phyloP scores from a whole-genome alignment of 2,888 invertebrate genomes.

The Polydrusus pterygomalis region DNA sequence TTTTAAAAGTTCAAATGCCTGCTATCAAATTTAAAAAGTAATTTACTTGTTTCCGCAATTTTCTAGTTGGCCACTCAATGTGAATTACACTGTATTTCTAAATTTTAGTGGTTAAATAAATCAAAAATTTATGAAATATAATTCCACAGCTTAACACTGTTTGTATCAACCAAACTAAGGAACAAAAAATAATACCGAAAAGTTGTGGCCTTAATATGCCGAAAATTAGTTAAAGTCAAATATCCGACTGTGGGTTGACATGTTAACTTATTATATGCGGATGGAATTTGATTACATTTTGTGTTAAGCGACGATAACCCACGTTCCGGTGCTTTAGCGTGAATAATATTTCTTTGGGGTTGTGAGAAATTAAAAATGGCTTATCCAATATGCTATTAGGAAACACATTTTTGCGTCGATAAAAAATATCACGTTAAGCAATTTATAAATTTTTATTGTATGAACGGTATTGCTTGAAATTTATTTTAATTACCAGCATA shows the following conservation, averaged over 20 bases:
- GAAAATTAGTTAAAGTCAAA: neutral
- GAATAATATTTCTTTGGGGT: slow-evolving; percentile 2
- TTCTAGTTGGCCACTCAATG: no score
- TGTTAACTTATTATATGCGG: slow-evolving; percentile 1
- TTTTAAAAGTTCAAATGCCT: no score
- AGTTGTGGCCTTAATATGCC: neutral
- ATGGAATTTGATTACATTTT: slow-evolving; percentile 13
- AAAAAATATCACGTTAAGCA: neutral
- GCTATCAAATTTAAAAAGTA: no score
- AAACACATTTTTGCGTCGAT: neutral
- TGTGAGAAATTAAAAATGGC: slow-evolving; percentile 4
- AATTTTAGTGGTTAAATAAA: no score
- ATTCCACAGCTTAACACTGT: neutral
- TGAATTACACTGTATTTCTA: no score
- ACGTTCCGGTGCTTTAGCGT: slow-evolving; percentile 1
- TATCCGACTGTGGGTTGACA: neutral
- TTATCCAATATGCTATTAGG: neutral
- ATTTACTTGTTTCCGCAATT: no score
- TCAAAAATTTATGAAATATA: neutral
- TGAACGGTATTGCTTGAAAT: no score
- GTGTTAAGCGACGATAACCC: slow-evolving; percentile 1
- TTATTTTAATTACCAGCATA: no score
- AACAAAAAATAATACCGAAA: neutral
- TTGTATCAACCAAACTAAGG: neutral
- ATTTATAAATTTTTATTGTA: no score